Conservation (phyloP, 64 coral and sea anemone genomes). For the Astreopora myriophthalma region DNA sequence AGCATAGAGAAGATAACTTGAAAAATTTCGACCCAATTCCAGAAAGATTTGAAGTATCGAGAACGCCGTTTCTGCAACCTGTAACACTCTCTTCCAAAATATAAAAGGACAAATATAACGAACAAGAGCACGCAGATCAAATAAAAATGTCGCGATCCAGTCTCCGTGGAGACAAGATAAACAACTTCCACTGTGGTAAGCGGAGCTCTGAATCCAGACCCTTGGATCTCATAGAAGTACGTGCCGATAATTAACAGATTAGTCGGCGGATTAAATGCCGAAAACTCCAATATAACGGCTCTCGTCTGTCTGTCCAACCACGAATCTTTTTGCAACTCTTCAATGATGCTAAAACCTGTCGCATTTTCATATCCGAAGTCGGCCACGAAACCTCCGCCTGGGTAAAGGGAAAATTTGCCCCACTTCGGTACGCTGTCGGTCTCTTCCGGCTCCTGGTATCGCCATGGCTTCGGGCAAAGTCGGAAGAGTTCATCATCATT, state of each 20-base stretch:
- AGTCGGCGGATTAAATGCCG: constrained; percentile 50
- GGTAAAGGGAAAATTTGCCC: constrained; percentile 56
- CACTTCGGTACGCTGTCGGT: constrained; percentile 26
- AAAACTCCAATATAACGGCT: constrained; percentile 55
- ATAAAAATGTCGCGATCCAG: constrained; percentile 39
- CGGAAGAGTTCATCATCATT: constrained; percentile 39
- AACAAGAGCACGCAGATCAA: constrained; percentile 62
- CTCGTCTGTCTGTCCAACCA: constrained; percentile 65
- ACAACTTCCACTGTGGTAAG: constrained; percentile 13
- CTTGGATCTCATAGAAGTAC: constrained; percentile 52
- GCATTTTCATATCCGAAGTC: constrained; percentile 50
- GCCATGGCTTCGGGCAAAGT: constrained; percentile 75
- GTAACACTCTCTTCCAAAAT: constrained; percentile 60
- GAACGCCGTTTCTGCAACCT: not conserved
- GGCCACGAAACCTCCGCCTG: constrained; percentile 63
- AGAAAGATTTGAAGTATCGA: constrained; percentile 44
- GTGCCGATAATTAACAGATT: constrained; percentile 28
- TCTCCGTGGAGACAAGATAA: constrained; percentile 51
- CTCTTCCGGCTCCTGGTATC: constrained; percentile 37
- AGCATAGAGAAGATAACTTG: constrained; percentile 3
- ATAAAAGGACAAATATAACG: constrained; percentile 56
- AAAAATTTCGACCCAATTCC: constrained; percentile 17
- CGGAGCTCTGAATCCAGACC: constrained; percentile 43
- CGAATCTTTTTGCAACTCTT: not conserved
- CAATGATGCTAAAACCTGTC: constrained; percentile 35